Percentiles rank a stretch among this genome's conserved stretches.
Conservation (phyloP, 2,113 vertebrate species). For the Lathamus discolor region DNA sequence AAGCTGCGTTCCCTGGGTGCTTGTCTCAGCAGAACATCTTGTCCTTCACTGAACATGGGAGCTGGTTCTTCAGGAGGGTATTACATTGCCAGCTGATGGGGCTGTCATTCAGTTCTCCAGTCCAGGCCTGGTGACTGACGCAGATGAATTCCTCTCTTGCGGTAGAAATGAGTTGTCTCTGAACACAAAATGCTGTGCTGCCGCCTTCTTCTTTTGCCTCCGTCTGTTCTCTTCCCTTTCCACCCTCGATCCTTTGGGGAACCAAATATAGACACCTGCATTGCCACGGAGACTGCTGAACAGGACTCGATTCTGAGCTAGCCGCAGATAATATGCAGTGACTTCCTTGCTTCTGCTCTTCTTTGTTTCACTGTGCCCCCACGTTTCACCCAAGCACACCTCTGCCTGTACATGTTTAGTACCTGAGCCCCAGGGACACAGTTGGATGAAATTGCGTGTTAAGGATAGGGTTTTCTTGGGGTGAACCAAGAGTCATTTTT, state of each 20-base stretch:
- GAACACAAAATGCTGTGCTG: neutral
- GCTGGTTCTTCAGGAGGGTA: neutral
- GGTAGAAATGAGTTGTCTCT: neutral
- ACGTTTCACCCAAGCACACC: neutral
- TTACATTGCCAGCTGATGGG: neutral
- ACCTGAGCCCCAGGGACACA: neutral
- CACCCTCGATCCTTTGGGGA: neutral
- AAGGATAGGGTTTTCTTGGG: neutral
- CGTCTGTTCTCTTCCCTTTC: neutral
- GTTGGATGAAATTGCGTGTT: neutral
- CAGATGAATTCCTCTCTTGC: neutral
- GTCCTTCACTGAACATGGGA: neutral
- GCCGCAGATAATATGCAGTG: neutral
- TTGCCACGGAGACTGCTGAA: neutral
- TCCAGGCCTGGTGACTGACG: neutral
- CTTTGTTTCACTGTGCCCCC: neutral
- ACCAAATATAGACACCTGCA: fast-evolving
- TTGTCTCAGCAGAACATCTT: neutral
- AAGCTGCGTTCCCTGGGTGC: neutral
- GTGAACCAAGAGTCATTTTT: neutral
- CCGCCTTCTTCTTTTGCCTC: neutral
- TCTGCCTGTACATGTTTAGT: neutral
- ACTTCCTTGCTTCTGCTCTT: neutral
- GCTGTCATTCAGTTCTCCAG: neutral
- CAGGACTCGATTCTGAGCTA: neutral